Evolutionary conservation across 2,113 vertebrate species (phyloP).

Genomic region (Phrynosoma platyrhinos): DNA sequence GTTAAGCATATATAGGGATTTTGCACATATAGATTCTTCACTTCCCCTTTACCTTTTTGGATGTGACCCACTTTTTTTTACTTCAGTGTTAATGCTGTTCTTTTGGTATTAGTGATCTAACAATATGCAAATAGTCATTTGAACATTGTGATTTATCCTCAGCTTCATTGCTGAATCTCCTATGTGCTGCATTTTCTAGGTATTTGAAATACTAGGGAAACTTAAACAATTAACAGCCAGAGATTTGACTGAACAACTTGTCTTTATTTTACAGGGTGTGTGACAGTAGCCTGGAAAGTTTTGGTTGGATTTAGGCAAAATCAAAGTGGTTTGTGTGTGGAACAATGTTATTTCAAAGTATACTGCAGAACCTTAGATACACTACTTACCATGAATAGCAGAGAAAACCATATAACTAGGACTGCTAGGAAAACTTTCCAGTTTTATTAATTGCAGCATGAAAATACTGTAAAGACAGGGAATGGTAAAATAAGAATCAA

Average conservation of each 20-base stretch:
- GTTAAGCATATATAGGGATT: neutral
- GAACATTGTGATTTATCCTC: neutral
- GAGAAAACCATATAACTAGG: neutral
- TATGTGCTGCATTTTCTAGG: neutral
- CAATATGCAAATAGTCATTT: neutral
- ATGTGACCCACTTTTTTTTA: neutral
- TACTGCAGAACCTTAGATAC: neutral
- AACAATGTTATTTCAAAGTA: neutral
- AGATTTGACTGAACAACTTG: neutral
- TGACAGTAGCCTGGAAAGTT: neutral
- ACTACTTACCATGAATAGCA: neutral
- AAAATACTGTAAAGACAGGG: neutral
- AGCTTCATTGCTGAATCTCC: neutral
- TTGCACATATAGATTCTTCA: neutral
- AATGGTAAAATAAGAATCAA: neutral
- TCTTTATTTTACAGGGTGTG: neutral
- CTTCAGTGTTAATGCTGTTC: conserved; percentile 14
- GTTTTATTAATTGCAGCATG: neutral
- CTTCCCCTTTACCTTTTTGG: neutral
- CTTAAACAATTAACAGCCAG: neutral
- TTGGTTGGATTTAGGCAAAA: neutral
- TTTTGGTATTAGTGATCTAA: conserved; percentile 35
- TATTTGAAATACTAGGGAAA: neutral
- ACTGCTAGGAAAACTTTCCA: neutral
- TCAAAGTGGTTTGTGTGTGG: conserved; percentile 2